These are phyloP conservation scores for Daktulosphaira vitifoliae DNA, from an alignment of 1,140 invertebrate species.

Conservation along the genomic window DNA sequence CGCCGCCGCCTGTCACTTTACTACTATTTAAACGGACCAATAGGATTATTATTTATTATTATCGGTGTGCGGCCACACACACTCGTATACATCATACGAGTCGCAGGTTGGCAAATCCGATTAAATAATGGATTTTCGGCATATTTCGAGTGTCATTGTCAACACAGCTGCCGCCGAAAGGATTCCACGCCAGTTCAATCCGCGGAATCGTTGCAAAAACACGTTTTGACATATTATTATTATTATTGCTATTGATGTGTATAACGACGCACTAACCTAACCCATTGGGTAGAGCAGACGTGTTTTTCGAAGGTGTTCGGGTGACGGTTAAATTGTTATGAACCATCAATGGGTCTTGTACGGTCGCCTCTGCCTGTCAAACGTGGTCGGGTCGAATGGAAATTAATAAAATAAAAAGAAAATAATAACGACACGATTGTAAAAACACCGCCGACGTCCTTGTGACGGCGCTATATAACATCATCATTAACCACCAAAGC, in stretches of 20 bases:
- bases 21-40: background rate
- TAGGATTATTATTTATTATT: background rate
- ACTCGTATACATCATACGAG: background rate
- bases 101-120: slow-evolving; percentile 2
- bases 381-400: background rate
- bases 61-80: background rate
- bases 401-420: too few relatives aligned
- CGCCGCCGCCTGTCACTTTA: too few relatives aligned
- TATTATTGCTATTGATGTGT: too few relatives aligned
- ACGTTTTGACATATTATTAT: slow-evolving; percentile 25
- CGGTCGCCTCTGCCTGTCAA: too few relatives aligned
- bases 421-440: too few relatives aligned
- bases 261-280: too few relatives aligned
- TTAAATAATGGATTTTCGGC: slow-evolving; percentile 12
- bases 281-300: too few relatives aligned
- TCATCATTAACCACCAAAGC: slow-evolving; percentile 31
- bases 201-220: slow-evolving; percentile 17
- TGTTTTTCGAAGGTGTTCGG: too few relatives aligned
- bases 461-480: slow-evolving; percentile 31
- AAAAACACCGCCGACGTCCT: slow-evolving; percentile 15
- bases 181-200: slow-evolving; percentile 8
- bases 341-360: too few relatives aligned
- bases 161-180: slow-evolving; percentile 27
- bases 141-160: slow-evolving; percentile 31
- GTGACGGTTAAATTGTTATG: too few relatives aligned